Percentiles rank a stretch among this genome's conserved stretches.
phyloP scores from a whole-genome alignment of 2,888 invertebrate genomes.

The Trypoxylon attenuatum region DNA sequence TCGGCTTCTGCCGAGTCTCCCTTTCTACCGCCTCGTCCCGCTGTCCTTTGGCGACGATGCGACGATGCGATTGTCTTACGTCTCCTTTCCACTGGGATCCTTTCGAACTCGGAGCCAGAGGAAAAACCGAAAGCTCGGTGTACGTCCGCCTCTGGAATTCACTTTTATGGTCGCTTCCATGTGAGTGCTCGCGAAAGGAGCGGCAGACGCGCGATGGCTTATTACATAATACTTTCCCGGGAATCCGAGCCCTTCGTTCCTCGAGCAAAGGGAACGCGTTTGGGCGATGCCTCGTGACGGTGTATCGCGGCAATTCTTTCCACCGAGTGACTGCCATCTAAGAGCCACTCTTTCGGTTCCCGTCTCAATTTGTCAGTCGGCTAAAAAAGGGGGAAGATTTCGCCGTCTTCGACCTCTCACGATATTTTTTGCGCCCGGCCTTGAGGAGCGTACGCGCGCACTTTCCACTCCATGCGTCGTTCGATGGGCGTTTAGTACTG shows the following conservation, averaged over 20 bases:
- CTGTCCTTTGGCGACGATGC: not conserved
- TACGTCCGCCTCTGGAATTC: slow-evolving; percentile 1
- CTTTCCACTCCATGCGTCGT: not conserved
- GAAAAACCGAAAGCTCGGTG: slow-evolving; percentile 3
- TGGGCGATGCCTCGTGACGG: not conserved
- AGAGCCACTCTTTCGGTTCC: too few relatives aligned
- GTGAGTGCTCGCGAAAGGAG: slow-evolving; percentile 9
- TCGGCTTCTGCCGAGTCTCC: not conserved
- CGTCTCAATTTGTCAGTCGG: too few relatives aligned
- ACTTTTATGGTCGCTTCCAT: not conserved
- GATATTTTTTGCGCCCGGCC: too few relatives aligned
- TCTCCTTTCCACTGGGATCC: slow-evolving; percentile 31
- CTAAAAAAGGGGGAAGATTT: too few relatives aligned
- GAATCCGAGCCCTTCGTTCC: not conserved
- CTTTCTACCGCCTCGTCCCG: not conserved
- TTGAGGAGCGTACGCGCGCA: not conserved
- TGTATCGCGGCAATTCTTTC: too few relatives aligned
- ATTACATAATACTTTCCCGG: slow-evolving; percentile 1
- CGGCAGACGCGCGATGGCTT: not conserved
- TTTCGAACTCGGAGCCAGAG: too few relatives aligned
- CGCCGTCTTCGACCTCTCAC: too few relatives aligned
- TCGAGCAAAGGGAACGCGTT: not conserved
- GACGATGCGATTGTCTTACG: too few relatives aligned
- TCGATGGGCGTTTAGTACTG: slow-evolving; percentile 1
- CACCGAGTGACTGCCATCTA: not conserved